Percentiles rank a stretch among this genome's conserved stretches.
phyloP scores from a whole-genome alignment of 2,797 vertebrate species.

The Tokudaia tokunoshimensis region DNA sequence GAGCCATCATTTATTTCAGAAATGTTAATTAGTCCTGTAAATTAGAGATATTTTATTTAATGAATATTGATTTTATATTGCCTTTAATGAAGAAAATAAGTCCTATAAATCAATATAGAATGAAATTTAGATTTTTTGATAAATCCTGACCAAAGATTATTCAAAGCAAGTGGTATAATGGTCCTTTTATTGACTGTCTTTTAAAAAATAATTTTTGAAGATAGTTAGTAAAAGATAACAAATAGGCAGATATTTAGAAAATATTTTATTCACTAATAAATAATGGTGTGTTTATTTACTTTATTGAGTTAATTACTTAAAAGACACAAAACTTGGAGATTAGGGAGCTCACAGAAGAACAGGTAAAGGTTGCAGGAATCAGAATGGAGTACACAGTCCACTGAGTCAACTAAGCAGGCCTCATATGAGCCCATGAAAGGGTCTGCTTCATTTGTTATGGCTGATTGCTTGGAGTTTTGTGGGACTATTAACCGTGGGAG shows the following conservation, averaged over 20 bases:
- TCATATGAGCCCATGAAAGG: background rate
- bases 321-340: background rate
- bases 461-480: background rate
- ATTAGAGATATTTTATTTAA: too few relatives aligned
- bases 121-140: background rate
- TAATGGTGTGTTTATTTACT: background rate
- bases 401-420: too few relatives aligned
- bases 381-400: too few relatives aligned
- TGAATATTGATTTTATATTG: too few relatives aligned
- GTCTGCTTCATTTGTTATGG: background rate
- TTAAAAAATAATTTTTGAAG: background rate
- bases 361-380: background rate
- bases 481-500: background rate
- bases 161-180: background rate
- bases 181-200: background rate
- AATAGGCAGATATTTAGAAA: background rate
- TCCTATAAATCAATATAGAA: too few relatives aligned
- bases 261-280: background rate
- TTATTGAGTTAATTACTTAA: background rate
- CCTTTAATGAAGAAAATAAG: too few relatives aligned
- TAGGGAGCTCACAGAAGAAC: background rate
- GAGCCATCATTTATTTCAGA: too few relatives aligned
- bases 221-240: background rate
- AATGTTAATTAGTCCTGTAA: too few relatives aligned
- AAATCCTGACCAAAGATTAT: background rate